Evolutionary conservation across 2,113 vertebrate species (phyloP), one percentile per base, ranked within the genome.

Genomic region (Candoia aspera): DNA sequence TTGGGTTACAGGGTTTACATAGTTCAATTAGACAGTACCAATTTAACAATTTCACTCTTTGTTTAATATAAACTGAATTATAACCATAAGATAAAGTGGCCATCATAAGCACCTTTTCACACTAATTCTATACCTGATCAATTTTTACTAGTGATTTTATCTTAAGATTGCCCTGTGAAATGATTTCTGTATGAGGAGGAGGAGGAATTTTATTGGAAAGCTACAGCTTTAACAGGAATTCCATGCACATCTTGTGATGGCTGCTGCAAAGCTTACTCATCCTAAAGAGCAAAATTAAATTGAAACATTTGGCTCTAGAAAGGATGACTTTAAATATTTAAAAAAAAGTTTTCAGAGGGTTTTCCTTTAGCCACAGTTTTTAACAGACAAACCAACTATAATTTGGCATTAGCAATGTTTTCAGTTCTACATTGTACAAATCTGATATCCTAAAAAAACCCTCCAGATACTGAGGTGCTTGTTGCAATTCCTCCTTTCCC

Each of bases 381-480:
- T 89, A 92, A 88, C 94, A 92, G 94, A 84, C 57, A 92, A 95
- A n/a, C 73, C 94, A 92, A 94, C 94, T 94, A 79, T 88, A 94
- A 94, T 96, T 93, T 96, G 96, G 96, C 96, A 95, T 96, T 93
- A 54, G 2, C 83, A 90, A 62, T 29, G 89, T 90, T 94, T 94
- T 93, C 95, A 92, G 92, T 94, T 91, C 91, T 4, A 19, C 46
- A 94, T 60, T 91, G n/a, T 3, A 91, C 92, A 91, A 92, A 89
- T 90, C 87, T 96, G 91, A 96, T 95, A 94, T 95, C 94, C 95
- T 91, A 97, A 96, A 94, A 96, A 97, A 96, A 96, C 95, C 96
- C 97, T 98, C 96, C 95, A 94, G 97, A 97, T 96, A 97, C 96
- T 96, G 97, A 97, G 97, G 95, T 95, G 94, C 95, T 97, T 97